Evolutionary conservation across 2,113 vertebrate species (phyloP).

Genomic region (Psammodynastes pulverulentus): DNA sequence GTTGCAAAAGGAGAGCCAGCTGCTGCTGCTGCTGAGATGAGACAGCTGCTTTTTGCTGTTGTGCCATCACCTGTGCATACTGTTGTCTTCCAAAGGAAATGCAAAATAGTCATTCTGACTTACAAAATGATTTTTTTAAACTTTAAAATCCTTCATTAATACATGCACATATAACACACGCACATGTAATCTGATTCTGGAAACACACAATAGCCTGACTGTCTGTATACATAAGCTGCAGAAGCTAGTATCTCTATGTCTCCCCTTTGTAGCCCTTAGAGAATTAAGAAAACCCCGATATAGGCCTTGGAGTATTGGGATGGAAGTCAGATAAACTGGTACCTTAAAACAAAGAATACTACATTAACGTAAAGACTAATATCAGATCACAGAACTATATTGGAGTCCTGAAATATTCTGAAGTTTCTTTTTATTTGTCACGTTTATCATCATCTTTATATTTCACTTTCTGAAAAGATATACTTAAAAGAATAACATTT

Average conservation of each 20-base stretch:
- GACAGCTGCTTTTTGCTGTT: conserved; percentile 92
- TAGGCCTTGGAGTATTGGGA: background rate
- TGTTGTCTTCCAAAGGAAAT: conserved; percentile 83
- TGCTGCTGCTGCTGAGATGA: conserved; percentile 94
- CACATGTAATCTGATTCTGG: background rate
- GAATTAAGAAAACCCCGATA: background rate
- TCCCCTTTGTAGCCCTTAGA: background rate
- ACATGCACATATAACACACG: background rate
- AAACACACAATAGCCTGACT: background rate
- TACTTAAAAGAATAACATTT: background rate
- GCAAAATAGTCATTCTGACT: conserved; percentile 23
- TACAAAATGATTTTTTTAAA: background rate
- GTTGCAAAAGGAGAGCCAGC: conserved; percentile 86
- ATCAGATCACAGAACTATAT: background rate
- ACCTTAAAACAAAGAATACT: background rate
- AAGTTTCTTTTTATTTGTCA: background rate
- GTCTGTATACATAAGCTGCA: background rate
- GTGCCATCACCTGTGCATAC: conserved; percentile 89
- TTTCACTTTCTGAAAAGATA: background rate
- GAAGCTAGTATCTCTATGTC: background rate
- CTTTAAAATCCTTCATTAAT: background rate
- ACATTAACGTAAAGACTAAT: background rate
- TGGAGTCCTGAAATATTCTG: background rate
- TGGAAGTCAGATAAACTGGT: background rate
- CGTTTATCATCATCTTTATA: background rate